Evolutionary conservation across 2,113 vertebrate species (phyloP), one percentile per base, ranked within the genome.

Genomic region (Gopherus flavomarginatus): DNA sequence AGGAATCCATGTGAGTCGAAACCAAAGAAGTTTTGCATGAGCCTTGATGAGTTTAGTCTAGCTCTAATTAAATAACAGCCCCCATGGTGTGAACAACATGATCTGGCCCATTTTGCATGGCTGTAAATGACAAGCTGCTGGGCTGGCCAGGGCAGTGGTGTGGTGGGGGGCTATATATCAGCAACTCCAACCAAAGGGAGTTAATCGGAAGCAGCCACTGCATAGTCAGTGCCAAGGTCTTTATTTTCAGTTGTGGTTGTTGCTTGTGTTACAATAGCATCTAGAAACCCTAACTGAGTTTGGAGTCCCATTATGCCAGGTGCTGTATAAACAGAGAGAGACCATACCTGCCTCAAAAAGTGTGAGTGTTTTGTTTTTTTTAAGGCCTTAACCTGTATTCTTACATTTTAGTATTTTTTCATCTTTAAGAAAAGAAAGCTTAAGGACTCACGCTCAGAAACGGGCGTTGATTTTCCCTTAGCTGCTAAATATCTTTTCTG

Each of bases 401-500:
- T 72, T 72, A 10, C 35, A 38, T 72, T 72, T 17, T 22, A 38
- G 19, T 72, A 35, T 22, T 21, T 72, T 38, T 72, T 72, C 5
- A 72, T 22, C n/a, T 72, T n/a, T 59, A 88, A 86, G 92, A 93
- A 94, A 96, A 92, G 65, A 87, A 56, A 47, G 87, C 54, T 83
- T 38, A 65, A 79, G 89, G 78, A 87, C 85, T 87, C 59, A 94
- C 59, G 92, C 26, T 42, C 35, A 78, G 84, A 94, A 88, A 75
- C 78, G 24, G 50, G 65, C 80, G 83, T 95, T 95, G 81, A 62
- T 75, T 94, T 94, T 26, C 38, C n/a, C 83, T 90, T 91, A 62
- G 77, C 80, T 93, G 83, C 92, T 90, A 95, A 94, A 93, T 94
- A 92, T 93, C 95, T 93, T 69, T 86, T 89, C 94, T 87, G 87